These are phyloP conservation scores for Siniperca knerii DNA, from an alignment of 2,113 vertebrate species.

Conservation along the genomic window DNA sequence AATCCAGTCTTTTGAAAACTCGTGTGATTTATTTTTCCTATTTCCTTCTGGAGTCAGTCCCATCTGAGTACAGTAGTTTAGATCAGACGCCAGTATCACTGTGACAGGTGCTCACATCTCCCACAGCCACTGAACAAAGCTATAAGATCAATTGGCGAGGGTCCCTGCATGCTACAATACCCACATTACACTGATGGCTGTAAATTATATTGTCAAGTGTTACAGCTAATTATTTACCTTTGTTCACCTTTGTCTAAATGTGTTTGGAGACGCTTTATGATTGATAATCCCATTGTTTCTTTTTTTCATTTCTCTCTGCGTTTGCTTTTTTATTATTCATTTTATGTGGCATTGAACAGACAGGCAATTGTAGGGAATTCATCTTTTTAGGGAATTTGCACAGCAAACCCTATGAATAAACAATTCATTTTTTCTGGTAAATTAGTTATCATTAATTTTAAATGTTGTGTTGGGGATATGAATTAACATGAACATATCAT, in stretches of 20 bases:
- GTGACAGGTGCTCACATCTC: conserved; percentile 72
- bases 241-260: conserved; percentile 71
- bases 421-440: conserved; percentile 74
- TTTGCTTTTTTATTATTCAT: conserved; percentile 84
- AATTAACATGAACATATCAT: conserved; percentile 67
- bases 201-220: conserved; percentile 73
- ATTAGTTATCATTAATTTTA: conserved; percentile 86
- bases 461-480: conserved; percentile 72
- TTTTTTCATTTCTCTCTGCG: conserved; percentile 73
- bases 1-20: conserved; percentile 17
- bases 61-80: conserved; percentile 51
- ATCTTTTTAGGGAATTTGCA: conserved; percentile 81
- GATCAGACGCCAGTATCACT: conserved; percentile 53
- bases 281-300: conserved; percentile 81
- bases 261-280: conserved; percentile 64
- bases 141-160: conserved; percentile 64
- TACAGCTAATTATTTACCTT: conserved; percentile 81
- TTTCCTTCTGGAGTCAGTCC: conserved; percentile 19
- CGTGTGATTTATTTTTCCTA: background rate
- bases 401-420: conserved; percentile 83
- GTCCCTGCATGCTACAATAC: conserved; percentile 75
- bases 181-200: conserved; percentile 73
- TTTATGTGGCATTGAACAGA: conserved; percentile 69
- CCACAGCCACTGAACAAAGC: conserved; percentile 61
- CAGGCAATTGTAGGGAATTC: conserved; percentile 80